These are phyloP conservation scores for Ectropis crepuscularia DNA, from an alignment of 2,888 invertebrate genomes.

Conservation along the genomic window DNA sequence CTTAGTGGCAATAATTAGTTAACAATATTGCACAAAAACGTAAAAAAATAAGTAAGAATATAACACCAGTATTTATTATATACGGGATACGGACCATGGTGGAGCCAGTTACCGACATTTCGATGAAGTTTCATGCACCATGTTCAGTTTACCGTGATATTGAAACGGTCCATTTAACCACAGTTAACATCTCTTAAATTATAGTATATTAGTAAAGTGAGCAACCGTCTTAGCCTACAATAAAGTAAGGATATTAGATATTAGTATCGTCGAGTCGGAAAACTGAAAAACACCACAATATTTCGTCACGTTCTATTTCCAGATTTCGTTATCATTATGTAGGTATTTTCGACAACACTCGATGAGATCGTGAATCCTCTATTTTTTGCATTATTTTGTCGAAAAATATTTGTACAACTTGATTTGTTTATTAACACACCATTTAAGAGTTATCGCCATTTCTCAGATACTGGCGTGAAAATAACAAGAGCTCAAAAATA, in stretches of 20 bases:
- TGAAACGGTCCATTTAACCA: too few relatives aligned
- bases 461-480: slow-evolving; percentile 9
- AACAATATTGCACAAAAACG: too few relatives aligned
- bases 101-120: too few relatives aligned
- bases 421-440: slow-evolving; percentile 11
- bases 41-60: too few relatives aligned
- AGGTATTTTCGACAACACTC: slow-evolving; percentile 4
- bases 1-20: too few relatives aligned
- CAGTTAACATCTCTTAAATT: too few relatives aligned
- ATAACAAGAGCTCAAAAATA: slow-evolving; percentile 8
- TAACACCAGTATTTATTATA: too few relatives aligned
- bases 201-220: too few relatives aligned
- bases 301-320: slow-evolving; percentile 15
- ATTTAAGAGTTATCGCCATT: slow-evolving; percentile 7
- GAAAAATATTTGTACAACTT: slow-evolving; percentile 5
- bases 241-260: not conserved
- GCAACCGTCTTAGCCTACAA: too few relatives aligned
- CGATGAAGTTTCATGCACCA: too few relatives aligned
- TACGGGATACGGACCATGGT: too few relatives aligned
- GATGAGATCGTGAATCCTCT: slow-evolving; percentile 6
- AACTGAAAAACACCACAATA: slow-evolving; percentile 6
- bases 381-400: slow-evolving; percentile 2
- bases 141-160: too few relatives aligned
- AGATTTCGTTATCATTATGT: slow-evolving; percentile 20
- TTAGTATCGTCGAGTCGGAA: not conserved